Conservation (phyloP, 2,113 vertebrate species). For the Empidonax traillii region DNA sequence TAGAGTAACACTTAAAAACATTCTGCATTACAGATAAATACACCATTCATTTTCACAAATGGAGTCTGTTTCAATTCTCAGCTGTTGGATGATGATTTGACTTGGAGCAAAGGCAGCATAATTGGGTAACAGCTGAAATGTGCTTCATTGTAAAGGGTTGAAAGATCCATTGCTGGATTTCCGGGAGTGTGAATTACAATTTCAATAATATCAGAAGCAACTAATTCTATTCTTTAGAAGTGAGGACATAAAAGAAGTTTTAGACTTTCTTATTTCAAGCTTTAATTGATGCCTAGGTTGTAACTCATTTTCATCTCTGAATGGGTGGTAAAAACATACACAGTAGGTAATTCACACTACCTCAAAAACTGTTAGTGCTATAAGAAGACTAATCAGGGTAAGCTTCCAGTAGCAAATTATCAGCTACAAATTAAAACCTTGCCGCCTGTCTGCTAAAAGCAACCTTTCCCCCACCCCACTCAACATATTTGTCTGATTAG, state of each 20-base stretch:
- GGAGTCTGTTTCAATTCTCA: conserved; percentile 83
- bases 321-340: conserved; percentile 91
- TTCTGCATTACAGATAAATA: conserved; percentile 70
- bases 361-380: conserved; percentile 95
- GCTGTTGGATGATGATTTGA: conserved; percentile 81
- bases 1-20: conserved; percentile 77
- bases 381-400: conserved; percentile 92
- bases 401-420: conserved; percentile 95
- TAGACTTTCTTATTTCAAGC: conserved; percentile 76
- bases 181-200: conserved; percentile 87
- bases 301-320: conserved; percentile 88
- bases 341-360: conserved; percentile 96
- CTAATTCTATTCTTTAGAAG: conserved; percentile 85
- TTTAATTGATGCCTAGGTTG: conserved; percentile 83
- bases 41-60: conserved; percentile 77
- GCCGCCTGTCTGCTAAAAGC: conserved; percentile 74
- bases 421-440: conserved; percentile 96
- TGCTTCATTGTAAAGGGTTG: conserved; percentile 79
- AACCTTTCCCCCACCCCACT: conserved; percentile 42
- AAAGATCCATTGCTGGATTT: conserved; percentile 81
- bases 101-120: conserved; percentile 81
- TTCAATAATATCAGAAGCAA: conserved; percentile 87
- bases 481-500: conserved; percentile 67
- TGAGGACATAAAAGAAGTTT: conserved; percentile 82
- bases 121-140: conserved; percentile 82